Conservation (phyloP, 2,888 invertebrate genomes). For the Tinea trinotella region DNA sequence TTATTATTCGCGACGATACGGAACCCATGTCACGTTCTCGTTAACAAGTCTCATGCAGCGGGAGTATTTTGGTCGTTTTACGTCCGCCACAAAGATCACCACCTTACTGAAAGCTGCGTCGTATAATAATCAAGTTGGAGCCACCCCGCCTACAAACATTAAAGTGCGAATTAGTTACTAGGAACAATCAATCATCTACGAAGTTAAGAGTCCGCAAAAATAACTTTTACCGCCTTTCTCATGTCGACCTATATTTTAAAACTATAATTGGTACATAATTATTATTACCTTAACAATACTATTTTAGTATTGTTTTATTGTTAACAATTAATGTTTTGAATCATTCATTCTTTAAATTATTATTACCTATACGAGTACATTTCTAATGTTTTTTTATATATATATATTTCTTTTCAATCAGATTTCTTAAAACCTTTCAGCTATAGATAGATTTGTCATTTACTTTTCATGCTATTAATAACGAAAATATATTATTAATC, state of each 20-base stretch:
- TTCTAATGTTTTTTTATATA: too few relatives aligned
- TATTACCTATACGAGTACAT: too few relatives aligned
- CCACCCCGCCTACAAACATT: slow-evolving; percentile 18
- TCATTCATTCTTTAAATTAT: too few relatives aligned
- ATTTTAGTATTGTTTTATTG: slow-evolving; percentile 26
- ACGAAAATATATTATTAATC: too few relatives aligned
- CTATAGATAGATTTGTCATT: too few relatives aligned
- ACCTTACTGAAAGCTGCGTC: slow-evolving; percentile 15
- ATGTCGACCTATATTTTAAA: slow-evolving; percentile 19
- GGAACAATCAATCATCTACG: slow-evolving; percentile 17
- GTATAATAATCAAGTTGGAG: slow-evolving; percentile 11
- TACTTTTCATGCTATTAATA: too few relatives aligned
- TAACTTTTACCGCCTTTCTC: slow-evolving; percentile 19
- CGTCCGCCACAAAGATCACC: slow-evolving; percentile 1
- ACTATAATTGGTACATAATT: neutral
- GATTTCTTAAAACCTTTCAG: too few relatives aligned
- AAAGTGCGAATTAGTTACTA: slow-evolving; percentile 20
- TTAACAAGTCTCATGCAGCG: slow-evolving; percentile 12
- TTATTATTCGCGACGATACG: slow-evolving; percentile 6
- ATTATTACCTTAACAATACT: neutral
- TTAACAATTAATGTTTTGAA: slow-evolving; percentile 22
- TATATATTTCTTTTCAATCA: too few relatives aligned
- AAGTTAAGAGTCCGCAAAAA: slow-evolving; percentile 15
- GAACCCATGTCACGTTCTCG: slow-evolving; percentile 15
- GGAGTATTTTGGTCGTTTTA: slow-evolving; percentile 4